Evolutionary conservation across 2,113 vertebrate genomes (phyloP), one percentile per base, ranked within the genome.

Genomic region (Melospiza melodia): DNA sequence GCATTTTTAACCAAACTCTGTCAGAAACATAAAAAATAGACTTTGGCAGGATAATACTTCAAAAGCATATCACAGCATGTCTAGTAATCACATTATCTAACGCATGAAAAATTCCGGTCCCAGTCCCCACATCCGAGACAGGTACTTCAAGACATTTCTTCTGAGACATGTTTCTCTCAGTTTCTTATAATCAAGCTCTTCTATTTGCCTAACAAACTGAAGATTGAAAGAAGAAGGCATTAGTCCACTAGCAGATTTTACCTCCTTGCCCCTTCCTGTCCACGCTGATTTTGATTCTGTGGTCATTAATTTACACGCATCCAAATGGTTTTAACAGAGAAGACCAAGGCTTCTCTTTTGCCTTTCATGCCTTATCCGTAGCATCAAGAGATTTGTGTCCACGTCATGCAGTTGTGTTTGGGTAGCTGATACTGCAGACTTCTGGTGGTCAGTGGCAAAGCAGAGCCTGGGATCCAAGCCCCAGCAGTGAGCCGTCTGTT

Each of bases 1-100:
- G 19, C 6, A 48, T 82, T 96, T 93, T 93, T 61, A 78, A 72
- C 48, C 41, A 87, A 89, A 87, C 27, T 52, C 11, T 71, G 39
- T 66, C 43, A 87, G 66, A 89, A 84, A 91, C 24, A 57, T 59
- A 82, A 82, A 73, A 93, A 87, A 91, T 67, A 89, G 23, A 72
- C 35, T 89, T 91, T 75, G 75, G 15, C 65, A 95, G 43, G 28
- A 28, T 67, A 91, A 89, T 91, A 67, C 11, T 73, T 95, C 54
- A 73, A 62, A 30, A 66, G 7, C 31, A 74, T 49, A 61, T 49
- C 30, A 41, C 31, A 79, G 9, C 2, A 48, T 61, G 37, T n/a
- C 35, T 48, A 35, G 24, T 54, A 82, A 87, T 49, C 31, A 18
- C 27, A 61, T 81, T 51, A 61, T 37, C 21, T 82, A 82, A 91